A percentile compares a stretch with the other conserved stretches of the same genome.
Conservation (phyloP, 2,797 vertebrate species). For the Macroramphosus scolopax region DNA sequence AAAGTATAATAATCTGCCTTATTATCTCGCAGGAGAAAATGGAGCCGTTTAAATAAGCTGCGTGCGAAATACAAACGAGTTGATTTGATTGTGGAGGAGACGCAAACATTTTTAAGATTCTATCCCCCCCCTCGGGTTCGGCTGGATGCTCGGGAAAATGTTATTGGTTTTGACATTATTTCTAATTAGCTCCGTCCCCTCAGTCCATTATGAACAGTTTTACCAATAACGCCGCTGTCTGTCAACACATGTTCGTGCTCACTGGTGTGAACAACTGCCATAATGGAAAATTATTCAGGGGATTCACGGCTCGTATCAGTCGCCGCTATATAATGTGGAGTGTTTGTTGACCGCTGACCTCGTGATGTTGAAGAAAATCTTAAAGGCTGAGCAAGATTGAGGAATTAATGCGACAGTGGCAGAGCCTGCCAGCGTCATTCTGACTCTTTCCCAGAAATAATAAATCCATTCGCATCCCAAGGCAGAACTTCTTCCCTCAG, state of each 20-base stretch:
- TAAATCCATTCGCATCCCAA: constrained; percentile 48
- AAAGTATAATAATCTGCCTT: constrained; percentile 5
- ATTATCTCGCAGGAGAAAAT: constrained; percentile 26
- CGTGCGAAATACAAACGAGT: constrained; percentile 24
- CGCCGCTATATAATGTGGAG: neutral
- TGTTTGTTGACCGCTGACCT: constrained; percentile 27
- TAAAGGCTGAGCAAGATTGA: constrained; percentile 21
- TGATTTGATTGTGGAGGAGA: constrained; percentile 6
- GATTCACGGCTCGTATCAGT: constrained; percentile 5
- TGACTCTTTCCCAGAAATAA: constrained; percentile 41
- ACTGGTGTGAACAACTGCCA: constrained; percentile 31
- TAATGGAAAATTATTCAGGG: constrained; percentile 16
- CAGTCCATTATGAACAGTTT: constrained; percentile 32
- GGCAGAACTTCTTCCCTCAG: constrained; percentile 30
- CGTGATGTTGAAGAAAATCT: too few relatives aligned
- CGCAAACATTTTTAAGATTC: constrained; percentile 19
- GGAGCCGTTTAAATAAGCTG: constrained; percentile 13
- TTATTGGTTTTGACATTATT: constrained; percentile 49
- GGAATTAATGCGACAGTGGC: constrained; percentile 45
- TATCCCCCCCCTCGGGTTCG: constrained; percentile 32
- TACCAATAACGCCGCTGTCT: constrained; percentile 34
- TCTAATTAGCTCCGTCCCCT: constrained; percentile 53
- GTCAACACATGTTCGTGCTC: constrained; percentile 39
- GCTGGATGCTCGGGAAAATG: constrained; percentile 37
- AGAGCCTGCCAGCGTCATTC: constrained; percentile 29